Conservation (phyloP, 2,888 invertebrate species). For the Rhamphomyia laevipes region DNA sequence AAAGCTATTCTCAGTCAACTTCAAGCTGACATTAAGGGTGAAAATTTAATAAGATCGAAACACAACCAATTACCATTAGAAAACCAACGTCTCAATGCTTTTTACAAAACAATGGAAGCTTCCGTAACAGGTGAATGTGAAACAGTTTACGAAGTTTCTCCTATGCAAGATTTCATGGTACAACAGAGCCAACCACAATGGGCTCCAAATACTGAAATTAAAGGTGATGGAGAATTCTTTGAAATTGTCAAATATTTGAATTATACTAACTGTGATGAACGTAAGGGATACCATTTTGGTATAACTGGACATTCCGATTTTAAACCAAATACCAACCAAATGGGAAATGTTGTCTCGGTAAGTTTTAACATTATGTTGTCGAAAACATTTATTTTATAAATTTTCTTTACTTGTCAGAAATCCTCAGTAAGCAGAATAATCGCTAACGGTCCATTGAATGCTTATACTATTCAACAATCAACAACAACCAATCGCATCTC, state of each 20-base stretch:
- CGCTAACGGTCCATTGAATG: conserved; percentile 42
- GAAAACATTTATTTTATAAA: neutral
- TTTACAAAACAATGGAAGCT: conserved; percentile 58
- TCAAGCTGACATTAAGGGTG: conserved; percentile 51
- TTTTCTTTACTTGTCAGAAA: conserved; percentile 32
- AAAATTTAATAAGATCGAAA: conserved; percentile 41
- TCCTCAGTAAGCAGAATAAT: conserved; percentile 46
- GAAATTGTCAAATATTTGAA: conserved; percentile 57
- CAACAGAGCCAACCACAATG: conserved; percentile 44
- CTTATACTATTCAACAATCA: conserved; percentile 52
- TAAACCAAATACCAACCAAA: conserved; percentile 40
- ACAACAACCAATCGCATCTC: conserved; percentile 49
- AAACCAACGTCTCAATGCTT: conserved; percentile 41
- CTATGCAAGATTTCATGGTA: conserved; percentile 44
- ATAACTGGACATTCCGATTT: conserved; percentile 44
- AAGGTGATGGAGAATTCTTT: conserved; percentile 38
- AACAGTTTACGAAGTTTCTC: conserved; percentile 55
- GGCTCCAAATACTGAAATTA: conserved; percentile 39
- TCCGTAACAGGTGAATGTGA: conserved; percentile 59
- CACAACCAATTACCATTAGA: conserved; percentile 40
- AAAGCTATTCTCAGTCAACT: conserved; percentile 57
- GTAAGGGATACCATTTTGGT: conserved; percentile 53
- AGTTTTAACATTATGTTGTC: conserved; percentile 14
- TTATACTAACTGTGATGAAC: conserved; percentile 49
- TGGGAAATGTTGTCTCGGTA: conserved; percentile 43